Evolutionary conservation across 2,797 vertebrate genomes (phyloP).

Genomic region (Peromyscus attwateri): DNA sequence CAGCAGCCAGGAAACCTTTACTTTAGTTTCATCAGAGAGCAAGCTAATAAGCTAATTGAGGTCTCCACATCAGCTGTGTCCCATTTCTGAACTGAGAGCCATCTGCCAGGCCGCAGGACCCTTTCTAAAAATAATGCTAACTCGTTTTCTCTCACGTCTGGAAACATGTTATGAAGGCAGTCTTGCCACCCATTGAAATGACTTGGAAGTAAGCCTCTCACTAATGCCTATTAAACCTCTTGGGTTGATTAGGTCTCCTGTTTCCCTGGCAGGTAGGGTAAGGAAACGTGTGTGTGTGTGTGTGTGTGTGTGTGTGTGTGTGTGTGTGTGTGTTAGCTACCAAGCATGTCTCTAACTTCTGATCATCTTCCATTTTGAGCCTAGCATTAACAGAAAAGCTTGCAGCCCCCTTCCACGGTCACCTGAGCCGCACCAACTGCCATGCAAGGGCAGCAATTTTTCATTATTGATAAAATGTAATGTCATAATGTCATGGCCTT

Average conservation of each 20-base stretch:
- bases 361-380: conserved; percentile 55
- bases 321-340: not conserved
- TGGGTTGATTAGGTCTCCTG: not conserved
- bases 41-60: conserved; percentile 53
- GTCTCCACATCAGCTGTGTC: conserved; percentile 18
- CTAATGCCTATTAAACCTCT: conserved; percentile 52
- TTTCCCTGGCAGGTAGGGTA: not conserved
- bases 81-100: not conserved
- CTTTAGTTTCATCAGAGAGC: conserved; percentile 33
- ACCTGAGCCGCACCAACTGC: conserved; percentile 78
- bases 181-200: not conserved
- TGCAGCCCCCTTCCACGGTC: not conserved
- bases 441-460: conserved; percentile 89
- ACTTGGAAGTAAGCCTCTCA: conserved; percentile 51
- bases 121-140: conserved; percentile 12
- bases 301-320: too few species aligned
- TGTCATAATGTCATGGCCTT: conserved; percentile 92
- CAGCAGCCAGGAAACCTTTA: conserved; percentile 7
- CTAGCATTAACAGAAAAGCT: conserved; percentile 64
- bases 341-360: conserved; percentile 27
- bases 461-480: conserved; percentile 93
- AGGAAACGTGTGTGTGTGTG: conserved; percentile 13
- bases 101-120: not conserved
- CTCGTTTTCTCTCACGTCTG: not conserved
- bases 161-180: conserved; percentile 9